Base-by-base conservation (phyloP, 2,888 invertebrate genomes). In the Drosophila anomalipes region DNA sequence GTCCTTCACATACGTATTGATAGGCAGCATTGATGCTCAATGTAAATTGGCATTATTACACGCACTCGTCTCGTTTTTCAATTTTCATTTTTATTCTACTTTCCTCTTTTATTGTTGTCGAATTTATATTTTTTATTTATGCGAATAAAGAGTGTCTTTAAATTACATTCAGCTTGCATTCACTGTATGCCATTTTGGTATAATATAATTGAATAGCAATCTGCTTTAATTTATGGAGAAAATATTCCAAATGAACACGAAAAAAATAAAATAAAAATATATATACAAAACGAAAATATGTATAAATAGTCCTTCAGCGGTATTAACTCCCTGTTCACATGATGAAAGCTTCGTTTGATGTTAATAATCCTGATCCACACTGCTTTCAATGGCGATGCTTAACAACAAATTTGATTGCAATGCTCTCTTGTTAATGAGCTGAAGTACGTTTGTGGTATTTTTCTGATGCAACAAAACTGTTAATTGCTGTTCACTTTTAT, bases 41-140 rank as follows among this genome's bases (percentile, higher is more conserved):
- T 77, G 79, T 81, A 77, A 77, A 81, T 79, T 81, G 74, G 53
- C 77, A 73, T 74, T 66, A 81, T 81, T 77, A 65, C 60, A 70
- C 60, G 53, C 70, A 77, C 63, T 69, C 52, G 47, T 63, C 63
- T 30, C 9, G 28, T 22, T 35, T 35, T 19, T 44, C 41, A 4
- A 49, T 35, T 56, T 26, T 51, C 19, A 4, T n/a, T 28, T 59
- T 49, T 14, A 30, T 44, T 68, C 51, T 10, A 30, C 12, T 14
- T 32, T 57, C 12, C 58, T 52, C 44, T 65, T 51, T 26, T 19
- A n/a, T 10, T 51, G n/a, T n/a, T 60, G 7, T 28, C 9, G 9
- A 26, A 47, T n/a, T 41, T 47, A 35, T 26, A 10, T 47, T 9
- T 39, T 28, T 60, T 12, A 30, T 30, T 67, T 6, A 6, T 5